Base-by-base conservation (phyloP, 2,888 invertebrate species). In the Cheilosia pagana region DNA sequence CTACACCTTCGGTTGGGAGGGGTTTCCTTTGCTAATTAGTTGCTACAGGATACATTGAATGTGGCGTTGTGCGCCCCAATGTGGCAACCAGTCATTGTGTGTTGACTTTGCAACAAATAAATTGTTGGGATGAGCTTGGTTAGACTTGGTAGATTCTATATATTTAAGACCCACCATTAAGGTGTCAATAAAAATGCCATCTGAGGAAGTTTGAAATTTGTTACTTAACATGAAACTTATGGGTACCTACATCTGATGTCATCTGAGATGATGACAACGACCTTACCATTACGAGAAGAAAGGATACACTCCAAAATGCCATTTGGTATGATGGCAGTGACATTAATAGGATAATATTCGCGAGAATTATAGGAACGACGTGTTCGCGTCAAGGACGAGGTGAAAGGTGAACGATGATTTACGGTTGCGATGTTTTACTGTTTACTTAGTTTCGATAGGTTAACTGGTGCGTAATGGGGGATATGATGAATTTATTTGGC, bases 61-160 rank as follows among this genome's bases (percentile, higher is more conserved):
- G 5, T 23, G 39, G 50, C 19, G 50, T 60, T 31, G n/a, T 31
- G 2, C 53, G 31, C 31, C 12, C 25, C 43, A 53, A 28, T 28
- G 43, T 31, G 31, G 53, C 31, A 53, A n/a, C 43, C 43, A 31
- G 28, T 71, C 71, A 60, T 71, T 59, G 50, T 71, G 59, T 60
- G 71, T 50, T 71, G 50, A 71, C 60, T 60, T n/a, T n/a, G 28
- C 39, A 2, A 71, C 16, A 60, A 71, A 71, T 52, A 52, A 71
- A 60, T 71, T 72, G 41, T 21, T 50, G 39, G 39, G n/a, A 35
- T 5, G 35, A 68, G 35, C 19, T 71, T 60, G 52, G 52, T 60
- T 57, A 48, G 41, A 28, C 10, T 55, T 14, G 6, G 2, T 16
- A 19, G 10, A 53, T 35, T 35, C n/a, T 59, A 50, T 71, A 28